Evolutionary conservation across 2,888 invertebrate species (phyloP).

Genomic region (Hypomecis atomaria): DNA sequence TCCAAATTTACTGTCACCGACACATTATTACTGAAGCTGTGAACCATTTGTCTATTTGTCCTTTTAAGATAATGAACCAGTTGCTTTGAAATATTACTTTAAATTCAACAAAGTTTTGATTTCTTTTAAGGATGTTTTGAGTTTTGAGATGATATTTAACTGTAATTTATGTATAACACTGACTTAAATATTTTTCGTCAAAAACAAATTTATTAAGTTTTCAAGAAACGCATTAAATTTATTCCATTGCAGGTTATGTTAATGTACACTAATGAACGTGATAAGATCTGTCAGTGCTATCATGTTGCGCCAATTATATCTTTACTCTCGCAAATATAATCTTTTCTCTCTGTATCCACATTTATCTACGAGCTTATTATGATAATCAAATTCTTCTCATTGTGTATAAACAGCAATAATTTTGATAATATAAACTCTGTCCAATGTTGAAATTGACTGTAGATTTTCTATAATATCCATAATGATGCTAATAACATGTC

Average conservation of each 20-base stretch:
- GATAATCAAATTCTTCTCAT: constrained; percentile 34
- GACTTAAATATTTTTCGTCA: not conserved
- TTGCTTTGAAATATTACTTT: constrained; percentile 24
- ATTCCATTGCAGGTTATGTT: constrained; percentile 47
- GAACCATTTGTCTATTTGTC: constrained; percentile 42
- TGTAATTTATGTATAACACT: not conserved
- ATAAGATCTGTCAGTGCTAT: constrained; percentile 49
- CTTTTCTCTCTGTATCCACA: constrained; percentile 46
- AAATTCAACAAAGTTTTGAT: constrained; percentile 12
- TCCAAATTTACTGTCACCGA: constrained; percentile 71
- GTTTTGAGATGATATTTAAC: not conserved
- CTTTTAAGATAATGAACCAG: constrained; percentile 32
- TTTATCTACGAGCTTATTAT: constrained; percentile 43
- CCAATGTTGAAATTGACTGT: constrained; percentile 66
- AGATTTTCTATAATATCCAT: constrained; percentile 68
- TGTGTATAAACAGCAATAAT: constrained; percentile 26
- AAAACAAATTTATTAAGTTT: constrained; percentile 24
- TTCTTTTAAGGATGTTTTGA: not conserved
- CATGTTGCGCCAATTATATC: constrained; percentile 47
- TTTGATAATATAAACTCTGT: constrained; percentile 51
- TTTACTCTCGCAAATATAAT: constrained; percentile 42
- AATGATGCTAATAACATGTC: constrained; percentile 74
- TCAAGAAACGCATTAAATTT: constrained; percentile 39
- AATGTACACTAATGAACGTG: constrained; percentile 49
- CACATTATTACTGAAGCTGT: constrained; percentile 58